Evolutionary conservation across 2,113 vertebrate species (phyloP).

Genomic region (Heptranchias perlo): DNA sequence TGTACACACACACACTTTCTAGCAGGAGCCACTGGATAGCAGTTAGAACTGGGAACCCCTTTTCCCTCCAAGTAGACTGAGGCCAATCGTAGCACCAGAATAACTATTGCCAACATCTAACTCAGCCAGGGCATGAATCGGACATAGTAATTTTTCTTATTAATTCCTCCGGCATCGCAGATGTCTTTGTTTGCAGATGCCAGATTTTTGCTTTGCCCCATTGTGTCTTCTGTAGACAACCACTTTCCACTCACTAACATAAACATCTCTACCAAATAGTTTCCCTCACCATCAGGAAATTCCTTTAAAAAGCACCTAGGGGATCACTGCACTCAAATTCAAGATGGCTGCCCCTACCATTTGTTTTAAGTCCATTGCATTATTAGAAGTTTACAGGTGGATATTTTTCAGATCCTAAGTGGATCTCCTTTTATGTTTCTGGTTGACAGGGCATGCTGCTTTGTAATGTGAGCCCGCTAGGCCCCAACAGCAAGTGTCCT

Average conservation of each 20-base stretch:
- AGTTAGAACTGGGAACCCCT: not conserved
- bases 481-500: not conserved
- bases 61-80: not conserved
- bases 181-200: not conserved
- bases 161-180: no score
- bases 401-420: not conserved
- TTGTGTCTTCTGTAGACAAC: not conserved
- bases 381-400: not conserved
- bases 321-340: not conserved
- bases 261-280: not conserved
- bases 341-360: not conserved
- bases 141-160: no score
- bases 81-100: not conserved
- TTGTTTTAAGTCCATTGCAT: not conserved
- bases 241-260: not conserved
- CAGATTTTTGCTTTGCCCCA: not conserved
- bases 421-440: not conserved
- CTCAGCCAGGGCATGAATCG: not conserved
- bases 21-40: not conserved
- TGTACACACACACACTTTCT: not conserved
- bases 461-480: not conserved
- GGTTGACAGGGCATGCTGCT: not conserved
- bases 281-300: not conserved
- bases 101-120: not conserved
- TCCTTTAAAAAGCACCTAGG: not conserved